Evolutionary conservation across 1,140 invertebrate genomes (phyloP).

Genomic region (Sitobion miscanthi): DNA sequence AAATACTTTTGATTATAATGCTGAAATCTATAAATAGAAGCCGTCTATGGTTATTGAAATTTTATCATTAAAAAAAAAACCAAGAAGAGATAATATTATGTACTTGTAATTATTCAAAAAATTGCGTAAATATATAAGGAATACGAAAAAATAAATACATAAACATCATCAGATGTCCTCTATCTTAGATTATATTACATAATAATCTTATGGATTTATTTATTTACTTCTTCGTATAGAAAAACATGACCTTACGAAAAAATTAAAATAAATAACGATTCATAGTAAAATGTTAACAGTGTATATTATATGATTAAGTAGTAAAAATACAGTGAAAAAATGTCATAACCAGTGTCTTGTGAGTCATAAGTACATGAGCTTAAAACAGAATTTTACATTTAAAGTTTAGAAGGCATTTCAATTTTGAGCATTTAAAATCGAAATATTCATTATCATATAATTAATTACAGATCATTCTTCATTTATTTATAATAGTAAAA

Average conservation of each 20-base stretch:
- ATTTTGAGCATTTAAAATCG: neutral
- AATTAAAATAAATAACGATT: neutral
- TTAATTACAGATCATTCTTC: neutral
- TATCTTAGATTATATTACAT: slow-evolving; percentile 1
- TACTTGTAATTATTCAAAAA: neutral
- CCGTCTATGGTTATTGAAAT: neutral
- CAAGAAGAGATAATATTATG: neutral
- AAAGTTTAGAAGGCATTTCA: neutral
- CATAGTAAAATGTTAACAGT: neutral
- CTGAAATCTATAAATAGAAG: neutral
- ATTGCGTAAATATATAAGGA: slow-evolving; percentile 28
- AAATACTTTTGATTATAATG: neutral
- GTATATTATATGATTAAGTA: neutral
- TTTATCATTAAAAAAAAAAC: neutral
- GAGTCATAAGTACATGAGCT: neutral
- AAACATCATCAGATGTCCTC: neutral
- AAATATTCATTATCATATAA: neutral
- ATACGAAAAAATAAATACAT: slow-evolving; percentile 12
- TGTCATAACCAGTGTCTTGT: neutral
- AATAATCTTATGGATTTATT: neutral
- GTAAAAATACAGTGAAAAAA: neutral
- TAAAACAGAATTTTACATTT: neutral
- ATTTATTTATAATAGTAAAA: neutral
- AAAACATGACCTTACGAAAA: neutral
- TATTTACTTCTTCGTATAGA: neutral